Evolutionary conservation across 2,113 vertebrate genomes (phyloP).

Genomic region (Solea senegalensis): DNA sequence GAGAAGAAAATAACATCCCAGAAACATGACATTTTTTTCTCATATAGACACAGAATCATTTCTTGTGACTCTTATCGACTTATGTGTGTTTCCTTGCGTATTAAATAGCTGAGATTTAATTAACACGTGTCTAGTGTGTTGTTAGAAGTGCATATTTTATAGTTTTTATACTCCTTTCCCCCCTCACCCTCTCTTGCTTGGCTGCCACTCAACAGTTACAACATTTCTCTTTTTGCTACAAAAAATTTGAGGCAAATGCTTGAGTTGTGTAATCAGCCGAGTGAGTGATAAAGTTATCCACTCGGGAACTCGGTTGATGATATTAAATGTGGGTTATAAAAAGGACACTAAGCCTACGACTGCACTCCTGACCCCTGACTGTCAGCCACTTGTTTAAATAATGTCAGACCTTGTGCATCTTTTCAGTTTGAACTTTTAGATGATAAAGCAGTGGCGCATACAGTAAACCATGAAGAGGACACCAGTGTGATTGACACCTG

Average conservation of each 20-base stretch:
- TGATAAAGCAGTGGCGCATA: not conserved
- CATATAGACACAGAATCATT: not conserved
- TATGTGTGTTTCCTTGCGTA: not conserved
- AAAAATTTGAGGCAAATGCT: not conserved
- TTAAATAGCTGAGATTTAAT: not conserved
- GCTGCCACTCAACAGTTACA: not conserved
- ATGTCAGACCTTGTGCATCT: conserved; percentile 24
- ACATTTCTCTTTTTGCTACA: not conserved
- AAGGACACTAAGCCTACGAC: not conserved
- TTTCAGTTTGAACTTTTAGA: conserved; percentile 26
- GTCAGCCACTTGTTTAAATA: not conserved
- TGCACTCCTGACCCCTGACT: not conserved
- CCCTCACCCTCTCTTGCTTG: not conserved
- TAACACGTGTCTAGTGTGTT: not conserved
- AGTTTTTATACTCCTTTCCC: not conserved
- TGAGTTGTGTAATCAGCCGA: not conserved
- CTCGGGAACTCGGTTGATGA: not conserved
- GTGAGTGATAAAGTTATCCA: not conserved
- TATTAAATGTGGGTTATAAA: not conserved
- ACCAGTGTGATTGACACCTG: not conserved
- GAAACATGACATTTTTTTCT: not conserved
- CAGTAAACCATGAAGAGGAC: no score
- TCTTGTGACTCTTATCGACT: not conserved
- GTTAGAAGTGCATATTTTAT: not conserved
- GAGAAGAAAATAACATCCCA: not conserved